Evolutionary conservation across 2,888 invertebrate species (phyloP), one percentile per base, ranked within the genome.

Genomic region (Tyria jacobaeae): DNA sequence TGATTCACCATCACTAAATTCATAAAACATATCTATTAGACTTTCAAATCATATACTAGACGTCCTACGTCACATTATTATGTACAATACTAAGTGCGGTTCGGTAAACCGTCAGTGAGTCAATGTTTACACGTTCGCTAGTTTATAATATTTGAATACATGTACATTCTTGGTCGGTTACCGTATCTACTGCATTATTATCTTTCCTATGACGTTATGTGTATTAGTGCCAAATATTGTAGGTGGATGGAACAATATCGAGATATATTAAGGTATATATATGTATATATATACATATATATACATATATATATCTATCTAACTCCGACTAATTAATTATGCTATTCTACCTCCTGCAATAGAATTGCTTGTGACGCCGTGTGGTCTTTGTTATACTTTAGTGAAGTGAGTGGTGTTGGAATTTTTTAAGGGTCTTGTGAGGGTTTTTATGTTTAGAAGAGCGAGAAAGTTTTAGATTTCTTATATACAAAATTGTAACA

Each of bases 81-180:
- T n/a, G n/a, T n/a, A 31, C 17, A 37, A 17, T 25, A 35, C n/a
- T 25, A 35, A 35, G 34, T 34, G 41, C 60, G 35, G 17, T 21
- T 27, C 39, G 48, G 58, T 37, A 34, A 41, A 31, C 27, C 27
- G 21, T 12, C 47, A 60, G 66, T 79, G 79, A 78, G 60, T 79
- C 80, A 80, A 66, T 76, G 79, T 79, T 76, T 79, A 76, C 64
- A 60, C 63, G 63, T 21, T 51, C 62, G 54, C 60, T 61, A 59
- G 60, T 63, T 67, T 78, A 66, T 64, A 56, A 59, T 57, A 44
- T 66, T 73, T 24, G 37, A 47, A 34, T 47, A 39, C 31, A 49
- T 44, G 41, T 49, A 66, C 78, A 78, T 75, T 75, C 78, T 64
- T 60, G 14, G 53, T 48, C 37, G 44, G 59, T 65, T 55, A 64